phyloP scores from a whole-genome alignment of 2,113 vertebrate species.

The Callorhinus ursinus region DNA sequence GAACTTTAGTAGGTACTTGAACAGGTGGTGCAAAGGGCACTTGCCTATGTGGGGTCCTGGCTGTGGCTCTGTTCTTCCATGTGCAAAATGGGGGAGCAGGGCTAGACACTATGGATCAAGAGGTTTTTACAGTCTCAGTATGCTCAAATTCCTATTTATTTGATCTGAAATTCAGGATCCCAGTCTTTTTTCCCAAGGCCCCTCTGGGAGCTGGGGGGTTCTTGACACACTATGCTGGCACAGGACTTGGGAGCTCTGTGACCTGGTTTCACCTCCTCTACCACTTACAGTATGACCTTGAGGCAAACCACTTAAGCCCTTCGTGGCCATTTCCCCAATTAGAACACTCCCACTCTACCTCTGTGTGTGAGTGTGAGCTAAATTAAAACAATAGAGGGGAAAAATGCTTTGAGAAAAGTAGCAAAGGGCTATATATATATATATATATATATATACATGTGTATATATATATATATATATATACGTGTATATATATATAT shows the following conservation, averaged over 20 bases:
- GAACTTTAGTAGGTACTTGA: neutral
- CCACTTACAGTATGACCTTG: constrained; percentile 32
- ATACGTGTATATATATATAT: neutral
- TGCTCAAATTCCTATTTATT: neutral
- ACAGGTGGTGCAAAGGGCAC: neutral
- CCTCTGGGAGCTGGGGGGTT: rapidly evolving
- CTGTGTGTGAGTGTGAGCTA: neutral
- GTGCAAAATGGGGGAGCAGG: neutral
- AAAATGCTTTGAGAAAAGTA: neutral
- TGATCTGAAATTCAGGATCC: neutral
- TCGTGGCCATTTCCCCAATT: constrained; percentile 28
- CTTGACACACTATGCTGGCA: neutral
- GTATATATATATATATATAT: neutral
- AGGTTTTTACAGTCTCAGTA: neutral
- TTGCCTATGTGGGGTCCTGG: neutral
- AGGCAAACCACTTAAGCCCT: neutral
- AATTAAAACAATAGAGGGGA: constrained; percentile 56
- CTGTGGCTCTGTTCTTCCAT: neutral
- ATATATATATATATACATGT: neutral
- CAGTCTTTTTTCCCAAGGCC: neutral
- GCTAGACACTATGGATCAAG: neutral
- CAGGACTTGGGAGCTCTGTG: neutral
- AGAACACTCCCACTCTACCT: constrained; percentile 55
- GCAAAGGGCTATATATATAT: neutral
- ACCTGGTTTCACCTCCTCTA: constrained; percentile 1